phyloP scores from a whole-genome alignment of 2,113 vertebrate species.

The Lepus timidus region DNA sequence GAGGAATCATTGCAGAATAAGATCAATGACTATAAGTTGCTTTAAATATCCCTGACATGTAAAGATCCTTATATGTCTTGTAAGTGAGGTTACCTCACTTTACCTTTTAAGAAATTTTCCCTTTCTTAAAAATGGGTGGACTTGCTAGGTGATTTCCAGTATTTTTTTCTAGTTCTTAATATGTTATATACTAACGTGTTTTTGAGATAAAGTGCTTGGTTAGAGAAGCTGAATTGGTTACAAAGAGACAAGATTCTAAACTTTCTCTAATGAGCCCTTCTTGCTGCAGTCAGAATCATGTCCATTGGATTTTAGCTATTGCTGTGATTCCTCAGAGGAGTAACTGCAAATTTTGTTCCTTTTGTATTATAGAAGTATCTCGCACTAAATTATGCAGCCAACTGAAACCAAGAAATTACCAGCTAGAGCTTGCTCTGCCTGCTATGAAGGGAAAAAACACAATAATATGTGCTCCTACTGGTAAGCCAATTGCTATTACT shows the following conservation, averaged over 20 bases:
- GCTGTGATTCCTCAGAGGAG: neutral
- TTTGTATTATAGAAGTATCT: constrained; percentile 65
- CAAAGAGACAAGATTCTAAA: constrained; percentile 12
- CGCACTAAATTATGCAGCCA: neutral
- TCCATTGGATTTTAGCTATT: neutral
- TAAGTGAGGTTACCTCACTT: constrained; percentile 4
- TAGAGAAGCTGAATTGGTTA: constrained; percentile 23
- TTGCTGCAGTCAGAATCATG: neutral
- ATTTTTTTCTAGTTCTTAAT: constrained; percentile 17
- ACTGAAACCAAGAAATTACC: constrained; percentile 82
- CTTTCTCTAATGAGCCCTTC: neutral
- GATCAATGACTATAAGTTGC: neutral
- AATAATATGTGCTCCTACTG: constrained; percentile 88
- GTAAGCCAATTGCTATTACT: constrained; percentile 72
- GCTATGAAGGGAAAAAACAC: constrained; percentile 88
- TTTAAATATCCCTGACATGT: constrained; percentile 40
- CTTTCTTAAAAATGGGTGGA: constrained; percentile 28
- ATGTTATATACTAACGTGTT: neutral
- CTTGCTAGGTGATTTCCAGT: neutral
- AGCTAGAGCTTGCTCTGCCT: constrained; percentile 86
- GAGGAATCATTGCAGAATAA: constrained; percentile 10
- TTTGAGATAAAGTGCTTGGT: neutral
- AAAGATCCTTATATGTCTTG: neutral
- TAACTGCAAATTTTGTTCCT: neutral
- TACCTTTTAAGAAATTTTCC: constrained; percentile 26